A percentile compares a stretch with the other conserved stretches of the same genome.
Conservation (phyloP, 2,113 vertebrate species). For the Eidolon helvum region DNA sequence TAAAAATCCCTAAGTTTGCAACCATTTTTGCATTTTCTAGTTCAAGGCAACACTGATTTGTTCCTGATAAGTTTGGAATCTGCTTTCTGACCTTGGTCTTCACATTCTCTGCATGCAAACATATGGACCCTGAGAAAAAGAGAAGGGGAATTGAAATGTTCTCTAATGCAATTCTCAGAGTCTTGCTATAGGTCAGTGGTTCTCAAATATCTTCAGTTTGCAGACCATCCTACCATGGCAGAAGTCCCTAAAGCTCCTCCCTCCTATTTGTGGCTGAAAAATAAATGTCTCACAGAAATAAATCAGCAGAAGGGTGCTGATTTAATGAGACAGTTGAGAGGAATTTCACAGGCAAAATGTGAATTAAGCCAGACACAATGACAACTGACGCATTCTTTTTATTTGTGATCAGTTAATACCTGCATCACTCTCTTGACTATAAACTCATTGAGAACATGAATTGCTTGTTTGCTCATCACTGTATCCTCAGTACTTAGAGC, state of each 20-base stretch:
- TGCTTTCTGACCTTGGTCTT: slow-evolving; percentile 39
- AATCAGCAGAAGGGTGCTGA: background rate
- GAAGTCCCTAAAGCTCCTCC: slow-evolving; percentile 4
- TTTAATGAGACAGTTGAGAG: slow-evolving; percentile 31
- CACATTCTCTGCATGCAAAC: background rate
- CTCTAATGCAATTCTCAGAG: background rate
- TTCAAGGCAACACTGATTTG: background rate
- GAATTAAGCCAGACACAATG: background rate
- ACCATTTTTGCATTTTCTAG: background rate
- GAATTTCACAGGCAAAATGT: slow-evolving; percentile 14
- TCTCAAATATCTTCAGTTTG: slow-evolving; percentile 62
- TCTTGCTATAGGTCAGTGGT: slow-evolving; percentile 50
- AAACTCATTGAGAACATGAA: background rate
- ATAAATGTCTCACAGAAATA: background rate
- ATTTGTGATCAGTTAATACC: background rate
- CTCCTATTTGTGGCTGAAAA: slow-evolving; percentile 5
- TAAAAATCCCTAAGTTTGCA: background rate
- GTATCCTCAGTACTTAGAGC: background rate
- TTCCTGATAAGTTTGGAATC: background rate
- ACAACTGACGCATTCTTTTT: background rate
- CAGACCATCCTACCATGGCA: slow-evolving; percentile 2
- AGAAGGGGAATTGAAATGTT: slow-evolving; percentile 31
- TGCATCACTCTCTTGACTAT: background rate
- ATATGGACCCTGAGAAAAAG: background rate
- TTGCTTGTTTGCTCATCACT: background rate